A percentile compares a stretch with the other conserved stretches of the same genome.
These are phyloP conservation scores for Recurvirostra avosetta DNA, from an alignment of 2,113 vertebrate species.

Conservation along the genomic window DNA sequence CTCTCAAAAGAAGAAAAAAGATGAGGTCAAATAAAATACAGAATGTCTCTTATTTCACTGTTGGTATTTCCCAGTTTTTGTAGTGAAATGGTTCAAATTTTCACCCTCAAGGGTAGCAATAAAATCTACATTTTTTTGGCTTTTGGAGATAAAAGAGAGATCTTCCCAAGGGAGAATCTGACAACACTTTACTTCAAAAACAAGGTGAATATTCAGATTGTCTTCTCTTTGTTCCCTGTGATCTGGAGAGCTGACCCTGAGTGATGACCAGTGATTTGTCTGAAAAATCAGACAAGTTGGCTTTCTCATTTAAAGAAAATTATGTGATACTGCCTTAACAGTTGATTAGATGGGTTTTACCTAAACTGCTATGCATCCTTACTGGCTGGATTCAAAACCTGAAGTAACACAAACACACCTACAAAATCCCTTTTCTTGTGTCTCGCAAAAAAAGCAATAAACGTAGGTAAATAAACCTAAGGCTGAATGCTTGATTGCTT, in stretches of 20 bases:
- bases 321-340: not conserved
- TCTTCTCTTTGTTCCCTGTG: not conserved
- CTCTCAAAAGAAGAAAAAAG: not conserved
- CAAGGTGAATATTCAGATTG: not conserved
- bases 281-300: not conserved
- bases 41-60: not conserved
- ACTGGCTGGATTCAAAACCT: not conserved
- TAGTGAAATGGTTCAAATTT: not conserved
- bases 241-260: not conserved
- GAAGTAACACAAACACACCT: not conserved
- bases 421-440: not conserved
- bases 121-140: not conserved
- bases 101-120: not conserved
- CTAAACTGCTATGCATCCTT: not conserved
- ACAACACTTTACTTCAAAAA: not conserved
- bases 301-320: not conserved
- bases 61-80: not conserved
- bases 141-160: not conserved
- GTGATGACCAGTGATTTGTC: not conserved
- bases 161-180: not conserved
- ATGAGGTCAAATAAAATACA: not conserved
- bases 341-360: not conserved
- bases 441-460: not conserved
- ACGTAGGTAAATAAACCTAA: not conserved
- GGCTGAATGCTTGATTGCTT: not conserved